Conservation (phyloP, 2,888 invertebrate species). For the Disparrhopalites patrizii region DNA sequence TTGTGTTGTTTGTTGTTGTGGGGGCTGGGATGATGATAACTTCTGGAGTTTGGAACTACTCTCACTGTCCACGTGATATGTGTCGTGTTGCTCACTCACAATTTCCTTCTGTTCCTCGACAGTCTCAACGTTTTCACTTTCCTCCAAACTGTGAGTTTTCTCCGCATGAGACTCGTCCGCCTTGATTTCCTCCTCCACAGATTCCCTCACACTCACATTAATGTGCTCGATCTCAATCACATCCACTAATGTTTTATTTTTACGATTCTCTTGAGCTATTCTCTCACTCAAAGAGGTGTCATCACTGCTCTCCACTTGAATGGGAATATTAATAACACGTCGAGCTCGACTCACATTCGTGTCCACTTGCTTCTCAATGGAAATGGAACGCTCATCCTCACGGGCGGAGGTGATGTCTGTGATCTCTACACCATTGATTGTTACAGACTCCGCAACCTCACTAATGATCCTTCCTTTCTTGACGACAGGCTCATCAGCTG, state of each 20-base stretch:
- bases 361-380: constrained; percentile 22
- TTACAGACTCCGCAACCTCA: constrained; percentile 18
- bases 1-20: too few species aligned
- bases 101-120: constrained; percentile 5
- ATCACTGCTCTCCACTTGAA: constrained; percentile 27
- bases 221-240: constrained; percentile 14
- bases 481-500: constrained; percentile 22
- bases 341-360: constrained; percentile 9
- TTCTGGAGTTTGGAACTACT: neutral
- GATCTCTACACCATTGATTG: constrained; percentile 28
- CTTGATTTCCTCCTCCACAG: neutral
- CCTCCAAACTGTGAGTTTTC: constrained; percentile 9
- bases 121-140: constrained; percentile 14
- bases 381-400: constrained; percentile 23
- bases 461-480: constrained; percentile 20
- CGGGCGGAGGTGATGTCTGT: constrained; percentile 21
- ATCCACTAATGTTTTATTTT: constrained; percentile 1
- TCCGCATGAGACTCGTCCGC: neutral
- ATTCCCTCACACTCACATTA: constrained; percentile 8
- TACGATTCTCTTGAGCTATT: constrained; percentile 10
- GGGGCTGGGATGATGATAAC: neutral
- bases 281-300: constrained; percentile 22
- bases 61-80: constrained; percentile 10
- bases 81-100: neutral
- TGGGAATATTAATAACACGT: constrained; percentile 27